Conservation (phyloP, 2,113 vertebrate genomes). For the Orientallactaga bullata region DNA sequence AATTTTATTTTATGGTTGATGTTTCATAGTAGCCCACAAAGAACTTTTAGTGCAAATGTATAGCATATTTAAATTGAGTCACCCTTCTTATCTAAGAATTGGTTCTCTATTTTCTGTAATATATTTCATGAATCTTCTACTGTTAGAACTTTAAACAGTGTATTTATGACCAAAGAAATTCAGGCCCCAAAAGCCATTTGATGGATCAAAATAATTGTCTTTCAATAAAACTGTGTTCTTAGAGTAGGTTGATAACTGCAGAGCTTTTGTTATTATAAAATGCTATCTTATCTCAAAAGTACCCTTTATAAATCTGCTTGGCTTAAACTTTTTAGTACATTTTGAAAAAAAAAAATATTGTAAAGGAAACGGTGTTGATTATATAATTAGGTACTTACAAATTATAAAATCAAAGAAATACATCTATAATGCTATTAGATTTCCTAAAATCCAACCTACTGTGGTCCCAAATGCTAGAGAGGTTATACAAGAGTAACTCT, state of each 20-base stretch:
- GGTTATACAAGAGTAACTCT: too few species aligned
- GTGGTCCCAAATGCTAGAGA: too few species aligned
- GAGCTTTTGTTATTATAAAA: conserved; percentile 54
- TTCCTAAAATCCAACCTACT: too few species aligned
- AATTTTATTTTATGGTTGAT: conserved; percentile 37
- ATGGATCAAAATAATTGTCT: conserved; percentile 54
- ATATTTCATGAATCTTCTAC: conserved; percentile 34
- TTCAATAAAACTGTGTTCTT: conserved; percentile 25
- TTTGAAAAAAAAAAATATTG: neutral
- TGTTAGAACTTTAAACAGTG: conserved; percentile 20
- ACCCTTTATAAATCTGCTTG: conserved; percentile 51
- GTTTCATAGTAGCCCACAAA: conserved; percentile 56
- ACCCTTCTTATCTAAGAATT: conserved; percentile 1
- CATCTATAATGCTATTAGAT: too few species aligned
- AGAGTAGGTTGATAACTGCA: conserved; percentile 18
- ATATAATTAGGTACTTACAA: neutral
- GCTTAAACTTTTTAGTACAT: conserved; percentile 25
- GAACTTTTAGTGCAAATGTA: neutral
- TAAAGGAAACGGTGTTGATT: conserved; percentile 1
- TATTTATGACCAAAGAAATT: conserved; percentile 58
- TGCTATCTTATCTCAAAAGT: conserved; percentile 56
- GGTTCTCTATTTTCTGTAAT: conserved; percentile 19
- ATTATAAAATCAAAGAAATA: too few species aligned
- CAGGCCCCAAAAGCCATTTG: neutral
- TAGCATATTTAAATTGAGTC: conserved; percentile 33